phyloP scores from a whole-genome alignment of 2,888 invertebrate genomes.

The Sipha maydis region DNA sequence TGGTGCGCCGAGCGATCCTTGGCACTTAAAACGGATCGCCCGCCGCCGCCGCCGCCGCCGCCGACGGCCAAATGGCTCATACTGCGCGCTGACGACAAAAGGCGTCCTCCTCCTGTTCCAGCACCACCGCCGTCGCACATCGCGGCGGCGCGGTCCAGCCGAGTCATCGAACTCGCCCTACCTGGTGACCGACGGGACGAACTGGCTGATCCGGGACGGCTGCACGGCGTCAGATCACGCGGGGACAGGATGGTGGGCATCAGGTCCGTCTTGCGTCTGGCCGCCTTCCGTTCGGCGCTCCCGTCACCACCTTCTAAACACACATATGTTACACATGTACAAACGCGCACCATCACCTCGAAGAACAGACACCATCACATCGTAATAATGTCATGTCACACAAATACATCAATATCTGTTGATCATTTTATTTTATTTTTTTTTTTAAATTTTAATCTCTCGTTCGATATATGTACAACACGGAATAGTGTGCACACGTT shows the following conservation, averaged over 20 bases:
- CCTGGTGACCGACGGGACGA: conserved; percentile 72
- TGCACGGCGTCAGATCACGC: conserved; percentile 66
- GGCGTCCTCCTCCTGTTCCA: conserved; percentile 65
- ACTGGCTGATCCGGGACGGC: conserved; percentile 69
- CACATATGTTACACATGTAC: conserved; percentile 61
- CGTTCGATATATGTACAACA: too few species aligned
- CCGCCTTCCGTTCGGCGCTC: conserved; percentile 70
- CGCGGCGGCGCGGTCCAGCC: conserved; percentile 77
- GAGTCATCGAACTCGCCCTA: conserved; percentile 94
- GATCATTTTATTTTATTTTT: not conserved
- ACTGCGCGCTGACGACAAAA: conserved; percentile 70
- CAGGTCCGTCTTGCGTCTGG: conserved; percentile 88
- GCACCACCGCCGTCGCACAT: conserved; percentile 67
- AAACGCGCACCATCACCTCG: conserved; percentile 35
- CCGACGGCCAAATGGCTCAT: conserved; percentile 75
- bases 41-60: conserved; percentile 60
- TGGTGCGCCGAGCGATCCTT: conserved; percentile 67
- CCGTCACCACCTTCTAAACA: conserved; percentile 63
- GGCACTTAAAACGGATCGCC: conserved; percentile 40
- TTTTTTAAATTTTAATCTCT: not conserved
- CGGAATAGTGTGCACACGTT: too few species aligned
- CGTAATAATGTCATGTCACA: not conserved
- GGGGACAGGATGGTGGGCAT: conserved; percentile 89
- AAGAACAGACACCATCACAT: not conserved
- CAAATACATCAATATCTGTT: not conserved